A percentile compares a stretch with the other conserved stretches of the same genome.
phyloP scores from a whole-genome alignment of 2,797 vertebrate genomes.

The Coccyzus lansbergi region DNA sequence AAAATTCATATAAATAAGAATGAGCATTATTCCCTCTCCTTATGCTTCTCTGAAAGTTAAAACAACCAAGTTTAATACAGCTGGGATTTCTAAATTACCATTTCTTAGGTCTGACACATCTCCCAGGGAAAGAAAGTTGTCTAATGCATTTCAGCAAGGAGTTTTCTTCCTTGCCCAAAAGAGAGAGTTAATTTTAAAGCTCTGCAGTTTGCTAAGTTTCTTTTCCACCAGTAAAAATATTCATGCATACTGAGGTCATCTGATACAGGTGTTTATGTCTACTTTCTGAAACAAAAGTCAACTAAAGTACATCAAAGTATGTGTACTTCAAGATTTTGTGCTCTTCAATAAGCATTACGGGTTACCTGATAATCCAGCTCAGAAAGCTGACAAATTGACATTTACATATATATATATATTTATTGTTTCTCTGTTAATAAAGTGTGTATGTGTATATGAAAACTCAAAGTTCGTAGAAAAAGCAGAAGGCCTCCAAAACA shows the following conservation, averaged over 20 bases:
- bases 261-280: not conserved
- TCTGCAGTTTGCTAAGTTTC: not conserved
- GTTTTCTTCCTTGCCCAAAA: not conserved
- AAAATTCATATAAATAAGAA: not conserved
- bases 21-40: not conserved
- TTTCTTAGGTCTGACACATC: not conserved
- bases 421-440: not conserved
- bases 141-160: not conserved
- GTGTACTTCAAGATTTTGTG: not conserved
- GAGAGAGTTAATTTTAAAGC: not conserved
- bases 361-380: not conserved
- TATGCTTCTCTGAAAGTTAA: not conserved
- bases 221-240: not conserved
- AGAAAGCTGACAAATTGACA: not conserved
- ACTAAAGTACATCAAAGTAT: not conserved
- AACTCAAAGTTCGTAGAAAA: not conserved
- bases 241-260: not conserved
- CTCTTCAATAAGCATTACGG: not conserved
- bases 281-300: not conserved
- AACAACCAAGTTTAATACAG: not conserved
- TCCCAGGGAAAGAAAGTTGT: not conserved
- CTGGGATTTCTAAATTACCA: conserved; percentile 1
- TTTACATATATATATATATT: not conserved
- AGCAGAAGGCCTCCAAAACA: not conserved
- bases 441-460: not conserved